These are phyloP conservation scores for Tipula vernalis DNA, from an alignment of 2,888 invertebrate genomes.

Conservation along the genomic window DNA sequence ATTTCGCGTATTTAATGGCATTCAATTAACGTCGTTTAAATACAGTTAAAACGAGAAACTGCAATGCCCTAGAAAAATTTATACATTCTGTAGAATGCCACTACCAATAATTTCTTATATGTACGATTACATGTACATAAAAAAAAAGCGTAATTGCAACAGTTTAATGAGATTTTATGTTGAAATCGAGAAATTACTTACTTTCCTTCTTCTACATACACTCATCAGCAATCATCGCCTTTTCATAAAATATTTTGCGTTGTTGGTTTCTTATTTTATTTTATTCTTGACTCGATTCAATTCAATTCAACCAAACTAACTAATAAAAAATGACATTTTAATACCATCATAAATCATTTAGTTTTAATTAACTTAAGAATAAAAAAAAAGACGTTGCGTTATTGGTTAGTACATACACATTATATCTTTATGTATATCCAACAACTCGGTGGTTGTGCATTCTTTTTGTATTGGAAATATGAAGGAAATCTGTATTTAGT, in stretches of 20 bases:
- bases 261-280: not conserved
- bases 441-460: not conserved
- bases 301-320: not conserved
- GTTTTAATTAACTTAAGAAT: not conserved
- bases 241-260: not conserved
- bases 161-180: not conserved
- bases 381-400: not conserved
- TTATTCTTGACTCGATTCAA: not conserved
- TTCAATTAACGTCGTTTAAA: not conserved
- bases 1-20: not conserved
- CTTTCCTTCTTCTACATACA: not conserved
- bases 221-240: not conserved
- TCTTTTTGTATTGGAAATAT: not conserved
- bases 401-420: not conserved
- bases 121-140: not conserved
- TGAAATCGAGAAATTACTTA: not conserved
- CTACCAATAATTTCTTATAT: not conserved
- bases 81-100: not conserved
- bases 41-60: not conserved
- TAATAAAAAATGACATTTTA: not conserved
- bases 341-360: not conserved
- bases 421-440: not conserved
- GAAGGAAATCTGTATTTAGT: not conserved
- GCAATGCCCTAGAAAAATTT: not conserved
- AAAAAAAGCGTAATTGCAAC: not conserved